Percentiles rank a stretch among this genome's conserved stretches.
These are phyloP conservation scores for Synodontis membranacea DNA, from an alignment of 2,113 vertebrate genomes.

Conservation along the genomic window DNA sequence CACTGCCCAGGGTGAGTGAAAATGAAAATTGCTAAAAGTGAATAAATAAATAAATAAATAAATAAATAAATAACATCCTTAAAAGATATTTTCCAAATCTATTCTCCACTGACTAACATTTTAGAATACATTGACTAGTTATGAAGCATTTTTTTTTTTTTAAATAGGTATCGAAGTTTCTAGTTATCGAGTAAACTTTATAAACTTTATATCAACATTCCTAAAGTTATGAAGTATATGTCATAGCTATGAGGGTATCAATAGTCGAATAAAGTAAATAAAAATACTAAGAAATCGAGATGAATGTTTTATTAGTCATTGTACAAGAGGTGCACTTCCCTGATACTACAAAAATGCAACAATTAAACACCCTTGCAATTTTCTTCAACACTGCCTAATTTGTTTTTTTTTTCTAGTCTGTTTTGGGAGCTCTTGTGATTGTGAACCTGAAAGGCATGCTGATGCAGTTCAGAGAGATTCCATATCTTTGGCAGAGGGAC, in stretches of 20 bases:
- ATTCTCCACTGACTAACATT: background rate
- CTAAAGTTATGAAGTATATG: background rate
- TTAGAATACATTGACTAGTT: background rate
- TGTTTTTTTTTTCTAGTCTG: constrained; percentile 77
- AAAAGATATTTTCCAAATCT: background rate
- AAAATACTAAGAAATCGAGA: background rate
- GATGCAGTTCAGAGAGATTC: constrained; percentile 85
- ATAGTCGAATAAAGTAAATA: background rate
- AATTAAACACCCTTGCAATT: no score
- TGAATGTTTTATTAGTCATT: background rate
- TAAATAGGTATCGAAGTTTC: background rate
- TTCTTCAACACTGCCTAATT: constrained; percentile 30
- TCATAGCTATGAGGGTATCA: background rate
- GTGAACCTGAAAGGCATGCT: constrained; percentile 97
- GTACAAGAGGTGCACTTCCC: background rate
- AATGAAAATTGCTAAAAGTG: background rate
- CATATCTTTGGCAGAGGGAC: constrained; percentile 85
- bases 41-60: no score
- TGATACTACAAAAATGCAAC: background rate
- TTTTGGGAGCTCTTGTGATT: constrained; percentile 88
- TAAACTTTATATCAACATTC: background rate
- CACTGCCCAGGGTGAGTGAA: constrained; percentile 85
- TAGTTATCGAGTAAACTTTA: background rate
- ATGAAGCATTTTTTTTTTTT: background rate
- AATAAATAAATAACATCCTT: no score